phyloP scores from a whole-genome alignment of 2,888 invertebrate genomes.

The Dryobotodes eremita region DNA sequence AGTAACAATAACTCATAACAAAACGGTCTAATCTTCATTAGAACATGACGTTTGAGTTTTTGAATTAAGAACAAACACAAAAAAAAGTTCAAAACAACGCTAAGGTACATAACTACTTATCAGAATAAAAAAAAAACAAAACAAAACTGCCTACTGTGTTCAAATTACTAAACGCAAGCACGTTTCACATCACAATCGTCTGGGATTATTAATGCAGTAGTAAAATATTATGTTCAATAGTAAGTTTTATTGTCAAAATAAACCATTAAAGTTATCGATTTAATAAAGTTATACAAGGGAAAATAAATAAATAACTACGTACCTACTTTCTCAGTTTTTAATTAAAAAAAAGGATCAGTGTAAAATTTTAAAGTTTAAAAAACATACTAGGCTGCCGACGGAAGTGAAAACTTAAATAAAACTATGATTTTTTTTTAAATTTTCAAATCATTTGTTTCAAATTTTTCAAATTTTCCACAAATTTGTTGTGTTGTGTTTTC shows the following conservation, averaged over 20 bases:
- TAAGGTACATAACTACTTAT: not conserved
- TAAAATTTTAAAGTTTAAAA: not conserved
- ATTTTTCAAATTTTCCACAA: no score
- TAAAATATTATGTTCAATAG: slow-evolving; percentile 6
- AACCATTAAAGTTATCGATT: not conserved
- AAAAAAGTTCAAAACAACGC: not conserved
- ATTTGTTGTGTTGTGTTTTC: no score
- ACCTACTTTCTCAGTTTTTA: not conserved
- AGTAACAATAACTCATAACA: not conserved
- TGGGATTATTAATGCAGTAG: not conserved
- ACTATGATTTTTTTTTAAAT: no score
- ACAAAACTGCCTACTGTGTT: not conserved
- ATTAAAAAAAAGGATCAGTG: not conserved
- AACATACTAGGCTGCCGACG: no score
- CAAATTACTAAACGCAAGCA: not conserved
- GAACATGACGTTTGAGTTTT: not conserved
- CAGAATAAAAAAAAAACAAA: not conserved
- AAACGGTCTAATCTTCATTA: not conserved
- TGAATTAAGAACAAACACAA: not conserved
- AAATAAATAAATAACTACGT: not conserved
- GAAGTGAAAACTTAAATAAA: no score
- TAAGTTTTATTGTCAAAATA: slow-evolving; percentile 33
- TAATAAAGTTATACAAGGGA: not conserved
- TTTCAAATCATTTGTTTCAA: no score
- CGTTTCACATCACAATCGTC: not conserved